phyloP scores from a whole-genome alignment of 2,888 invertebrate species.

The Cephus rjabovi region DNA sequence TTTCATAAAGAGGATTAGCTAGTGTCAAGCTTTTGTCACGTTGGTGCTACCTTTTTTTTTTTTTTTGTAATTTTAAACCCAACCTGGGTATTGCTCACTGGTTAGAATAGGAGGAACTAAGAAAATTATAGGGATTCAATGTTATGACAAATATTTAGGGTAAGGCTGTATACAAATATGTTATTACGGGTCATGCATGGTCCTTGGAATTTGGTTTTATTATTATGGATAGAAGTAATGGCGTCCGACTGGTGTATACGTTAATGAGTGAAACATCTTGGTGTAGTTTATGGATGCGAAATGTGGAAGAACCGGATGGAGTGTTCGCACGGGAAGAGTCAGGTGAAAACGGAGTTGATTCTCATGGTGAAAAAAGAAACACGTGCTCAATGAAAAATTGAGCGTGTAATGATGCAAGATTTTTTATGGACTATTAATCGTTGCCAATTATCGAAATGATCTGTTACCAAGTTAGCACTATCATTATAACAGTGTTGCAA shows the following conservation, averaged over 20 bases:
- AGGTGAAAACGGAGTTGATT: background rate
- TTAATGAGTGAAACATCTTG: background rate
- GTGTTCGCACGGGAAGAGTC: background rate
- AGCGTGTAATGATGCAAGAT: background rate
- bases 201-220: background rate
- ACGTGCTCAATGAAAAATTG: background rate
- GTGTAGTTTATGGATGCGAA: background rate
- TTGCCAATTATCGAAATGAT: background rate
- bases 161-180: background rate
- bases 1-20: background rate
- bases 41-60: background rate
- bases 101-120: background rate
- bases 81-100: background rate
- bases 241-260: background rate
- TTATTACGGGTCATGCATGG: background rate
- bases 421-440: background rate
- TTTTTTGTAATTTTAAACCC: background rate
- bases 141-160: background rate
- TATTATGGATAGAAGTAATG: background rate
- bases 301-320: background rate
- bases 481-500: background rate
- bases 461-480: background rate
- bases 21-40: background rate
- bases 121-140: background rate
- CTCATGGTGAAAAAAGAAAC: background rate